Base-by-base conservation (phyloP, 2,888 invertebrate genomes). In the Carcina quercana region DNA sequence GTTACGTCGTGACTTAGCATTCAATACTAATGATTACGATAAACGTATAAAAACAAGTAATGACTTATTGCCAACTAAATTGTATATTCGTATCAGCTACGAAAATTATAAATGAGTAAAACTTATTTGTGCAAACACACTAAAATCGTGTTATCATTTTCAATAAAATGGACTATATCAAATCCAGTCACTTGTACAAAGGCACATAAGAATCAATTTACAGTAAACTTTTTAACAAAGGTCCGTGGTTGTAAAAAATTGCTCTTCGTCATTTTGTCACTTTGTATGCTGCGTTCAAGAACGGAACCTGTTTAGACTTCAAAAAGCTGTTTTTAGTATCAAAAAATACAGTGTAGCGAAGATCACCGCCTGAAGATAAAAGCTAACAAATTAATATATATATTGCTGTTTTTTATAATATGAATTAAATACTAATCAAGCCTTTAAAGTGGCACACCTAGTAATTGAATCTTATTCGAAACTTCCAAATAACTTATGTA, bases 131-230 rank as follows among this genome's bases (percentile, higher is more conserved):
- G 79, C 76, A 75, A 72, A 66, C 75, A 75, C 65, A 62, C 74
- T 60, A 63, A 57, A 50, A 63, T 58, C 58, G 66, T 71, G 71
- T 71, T 61, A 57, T 60, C 53, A 54, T 38, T 57, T 56, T 61
- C 49, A 63, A 64, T 57, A 70, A 64, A 64, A 68, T 53, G 60
- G 66, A 72, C 65, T 60, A 59, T 66, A 69, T 78, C 67, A 79
- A 79, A 78, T 76, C 80, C 78, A 71, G 72, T 80, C 69, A 64
- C 64, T 69, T 64, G 53, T 64, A 67, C 57, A 74, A 73, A 83
- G 82, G 82, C 82, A 83, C 82, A 62, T 78, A 78, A 80, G 65
- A 80, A 72, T 78, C 60, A 68, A 70, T 78, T 66, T 73, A 71
- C 66, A 70, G 70, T 70, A 69, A 71, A 68, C 25, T 25, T 34